Evolutionary conservation across 2,797 vertebrate species (phyloP).

Genomic region (Gambusia yucatana): DNA sequence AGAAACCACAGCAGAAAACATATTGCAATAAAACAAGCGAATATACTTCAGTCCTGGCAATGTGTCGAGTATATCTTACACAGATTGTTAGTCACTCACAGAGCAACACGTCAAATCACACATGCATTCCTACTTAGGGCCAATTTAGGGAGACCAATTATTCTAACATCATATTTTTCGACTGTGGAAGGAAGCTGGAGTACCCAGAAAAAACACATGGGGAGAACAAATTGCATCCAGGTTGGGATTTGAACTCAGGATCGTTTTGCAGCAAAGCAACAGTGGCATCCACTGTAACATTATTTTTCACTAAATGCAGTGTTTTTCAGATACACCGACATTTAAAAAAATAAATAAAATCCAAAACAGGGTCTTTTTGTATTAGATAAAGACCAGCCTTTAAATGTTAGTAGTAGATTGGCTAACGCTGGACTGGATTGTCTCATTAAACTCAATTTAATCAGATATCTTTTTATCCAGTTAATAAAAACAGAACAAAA

Average conservation of each 20-base stretch:
- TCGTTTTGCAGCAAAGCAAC: background rate
- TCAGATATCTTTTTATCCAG: background rate
- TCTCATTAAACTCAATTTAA: background rate
- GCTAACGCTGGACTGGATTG: background rate
- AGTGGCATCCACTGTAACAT: background rate
- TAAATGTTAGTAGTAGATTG: background rate
- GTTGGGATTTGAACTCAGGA: background rate
- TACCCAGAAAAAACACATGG: background rate
- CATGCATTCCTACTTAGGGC: background rate
- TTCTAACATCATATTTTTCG: background rate
- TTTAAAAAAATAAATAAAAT: background rate
- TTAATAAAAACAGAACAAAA: background rate
- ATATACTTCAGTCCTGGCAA: background rate
- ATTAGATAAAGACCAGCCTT: background rate
- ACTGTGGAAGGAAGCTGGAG: background rate
- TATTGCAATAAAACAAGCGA: background rate
- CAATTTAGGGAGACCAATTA: background rate
- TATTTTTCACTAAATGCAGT: background rate
- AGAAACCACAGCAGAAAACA: background rate
- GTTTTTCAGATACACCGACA: background rate
- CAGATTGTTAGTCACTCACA: background rate
- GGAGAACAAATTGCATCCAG: background rate
- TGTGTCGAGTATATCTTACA: background rate
- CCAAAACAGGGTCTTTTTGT: background rate
- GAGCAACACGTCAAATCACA: background rate